These are phyloP conservation scores for Heliconius hortense DNA, from an alignment of 2,888 invertebrate genomes.

Conservation along the genomic window DNA sequence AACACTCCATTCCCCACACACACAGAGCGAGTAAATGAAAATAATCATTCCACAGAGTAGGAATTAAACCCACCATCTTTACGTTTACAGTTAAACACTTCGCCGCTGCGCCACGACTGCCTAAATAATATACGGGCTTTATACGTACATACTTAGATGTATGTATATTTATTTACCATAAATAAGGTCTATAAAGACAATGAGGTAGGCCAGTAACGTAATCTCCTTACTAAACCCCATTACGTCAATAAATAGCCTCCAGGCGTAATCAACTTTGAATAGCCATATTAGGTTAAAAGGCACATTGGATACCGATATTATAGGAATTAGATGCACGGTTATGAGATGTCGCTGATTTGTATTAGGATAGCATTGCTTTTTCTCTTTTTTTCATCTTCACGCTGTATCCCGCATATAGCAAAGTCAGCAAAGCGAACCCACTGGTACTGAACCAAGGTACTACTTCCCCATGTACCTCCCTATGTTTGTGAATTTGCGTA, in stretches of 20 bases:
- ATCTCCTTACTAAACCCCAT: conserved; percentile 22
- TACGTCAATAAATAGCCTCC: conserved; percentile 25
- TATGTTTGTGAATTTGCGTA: too few species aligned
- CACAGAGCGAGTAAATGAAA: background rate
- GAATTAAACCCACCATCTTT: background rate
- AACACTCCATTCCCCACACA: too few species aligned
- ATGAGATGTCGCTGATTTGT: background rate
- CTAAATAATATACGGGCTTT: background rate
- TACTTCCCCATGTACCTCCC: too few species aligned
- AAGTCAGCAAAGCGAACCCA: too few species aligned
- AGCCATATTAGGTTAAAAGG: conserved; percentile 23
- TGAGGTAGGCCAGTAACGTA: conserved; percentile 4
- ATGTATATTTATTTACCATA: conserved; percentile 4
- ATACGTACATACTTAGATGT: background rate
- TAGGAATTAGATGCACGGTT: background rate
- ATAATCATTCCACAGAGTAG: background rate
- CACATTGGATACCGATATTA: background rate
- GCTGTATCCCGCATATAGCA: background rate
- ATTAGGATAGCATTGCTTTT: background rate
- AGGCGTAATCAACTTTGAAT: conserved; percentile 34
- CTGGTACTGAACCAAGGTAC: too few species aligned
- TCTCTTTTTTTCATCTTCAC: background rate
- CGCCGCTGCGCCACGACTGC: background rate
- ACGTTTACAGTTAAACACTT: background rate
- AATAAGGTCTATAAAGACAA: conserved; percentile 11